phyloP scores from a whole-genome alignment of 2,797 vertebrate species.

The Pogonophryne albipinna region DNA sequence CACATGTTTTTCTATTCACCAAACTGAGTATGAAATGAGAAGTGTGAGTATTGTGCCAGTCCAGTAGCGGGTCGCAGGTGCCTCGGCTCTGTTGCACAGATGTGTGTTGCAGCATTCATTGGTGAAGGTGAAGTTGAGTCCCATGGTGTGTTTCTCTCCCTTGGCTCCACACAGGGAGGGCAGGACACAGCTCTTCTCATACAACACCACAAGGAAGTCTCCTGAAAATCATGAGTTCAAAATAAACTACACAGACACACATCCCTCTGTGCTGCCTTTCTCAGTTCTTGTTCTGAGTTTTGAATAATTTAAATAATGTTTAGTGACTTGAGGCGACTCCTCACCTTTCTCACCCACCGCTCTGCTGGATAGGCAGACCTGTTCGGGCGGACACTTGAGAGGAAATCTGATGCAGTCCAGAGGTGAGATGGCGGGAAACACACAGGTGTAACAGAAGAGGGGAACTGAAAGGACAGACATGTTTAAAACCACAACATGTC shows the following conservation, averaged over 20 bases:
- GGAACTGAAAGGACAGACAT: conserved; percentile 61
- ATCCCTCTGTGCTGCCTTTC: not conserved
- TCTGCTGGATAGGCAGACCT: conserved; percentile 82
- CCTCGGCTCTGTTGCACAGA: conserved; percentile 78
- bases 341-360: conserved; percentile 80
- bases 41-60: conserved; percentile 45
- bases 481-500: conserved; percentile 2
- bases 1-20: conserved; percentile 38
- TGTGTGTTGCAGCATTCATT: conserved; percentile 84
- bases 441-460: conserved; percentile 86
- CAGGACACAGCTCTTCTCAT: conserved; percentile 84
- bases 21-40: conserved; percentile 25
- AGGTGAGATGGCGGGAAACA: conserved; percentile 84
- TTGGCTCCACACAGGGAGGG: conserved; percentile 76
- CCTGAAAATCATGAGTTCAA: conserved; percentile 67
- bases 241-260: not conserved
- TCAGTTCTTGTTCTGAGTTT: conserved; percentile 59
- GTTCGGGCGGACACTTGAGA: conserved; percentile 72
- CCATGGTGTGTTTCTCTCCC: conserved; percentile 78
- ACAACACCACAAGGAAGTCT: conserved; percentile 76
- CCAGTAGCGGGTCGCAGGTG: conserved; percentile 39
- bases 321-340: not conserved
- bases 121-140: conserved; percentile 86
- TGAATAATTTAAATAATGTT: conserved; percentile 47
- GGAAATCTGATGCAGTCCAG: conserved; percentile 84